Evolutionary conservation across 2,113 vertebrate genomes (phyloP).

Genomic region (Cyprinus carpio): DNA sequence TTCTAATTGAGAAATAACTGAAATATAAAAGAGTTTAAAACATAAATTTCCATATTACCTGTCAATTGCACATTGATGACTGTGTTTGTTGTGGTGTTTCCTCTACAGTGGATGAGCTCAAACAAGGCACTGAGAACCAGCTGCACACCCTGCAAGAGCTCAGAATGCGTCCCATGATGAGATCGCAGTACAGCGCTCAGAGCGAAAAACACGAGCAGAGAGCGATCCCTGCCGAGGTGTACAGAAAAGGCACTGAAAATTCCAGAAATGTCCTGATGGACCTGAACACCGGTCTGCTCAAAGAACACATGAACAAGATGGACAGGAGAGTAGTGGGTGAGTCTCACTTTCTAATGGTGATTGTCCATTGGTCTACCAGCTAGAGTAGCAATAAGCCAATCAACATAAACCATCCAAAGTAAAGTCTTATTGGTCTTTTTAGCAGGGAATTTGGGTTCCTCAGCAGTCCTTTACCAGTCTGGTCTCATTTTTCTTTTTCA

Average conservation of each 20-base stretch:
- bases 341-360: neutral
- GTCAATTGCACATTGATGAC: too few relatives aligned
- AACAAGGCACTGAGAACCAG: neutral
- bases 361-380: neutral
- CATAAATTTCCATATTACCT: too few relatives aligned
- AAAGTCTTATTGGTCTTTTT: neutral
- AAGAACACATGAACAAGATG: slow-evolving; percentile 8
- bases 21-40: slow-evolving; percentile 8
- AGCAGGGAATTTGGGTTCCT: too few relatives aligned
- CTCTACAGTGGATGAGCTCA: slow-evolving; percentile 26
- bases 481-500: neutral
- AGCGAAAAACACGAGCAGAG: slow-evolving; percentile 6
- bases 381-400: neutral
- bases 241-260: neutral
- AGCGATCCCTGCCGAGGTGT: neutral
- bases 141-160: slow-evolving; percentile 17
- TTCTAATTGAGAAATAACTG: too few relatives aligned
- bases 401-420: neutral
- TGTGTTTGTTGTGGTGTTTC: neutral
- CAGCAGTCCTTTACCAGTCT: neutral
- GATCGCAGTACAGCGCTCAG: neutral
- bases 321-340: neutral
- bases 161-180: slow-evolving; percentile 6
- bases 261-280: neutral
- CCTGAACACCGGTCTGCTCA: slow-evolving; percentile 23